Evolutionary conservation across 2,113 vertebrate species (phyloP).

Genomic region (Anarrhichthys ocellatus): DNA sequence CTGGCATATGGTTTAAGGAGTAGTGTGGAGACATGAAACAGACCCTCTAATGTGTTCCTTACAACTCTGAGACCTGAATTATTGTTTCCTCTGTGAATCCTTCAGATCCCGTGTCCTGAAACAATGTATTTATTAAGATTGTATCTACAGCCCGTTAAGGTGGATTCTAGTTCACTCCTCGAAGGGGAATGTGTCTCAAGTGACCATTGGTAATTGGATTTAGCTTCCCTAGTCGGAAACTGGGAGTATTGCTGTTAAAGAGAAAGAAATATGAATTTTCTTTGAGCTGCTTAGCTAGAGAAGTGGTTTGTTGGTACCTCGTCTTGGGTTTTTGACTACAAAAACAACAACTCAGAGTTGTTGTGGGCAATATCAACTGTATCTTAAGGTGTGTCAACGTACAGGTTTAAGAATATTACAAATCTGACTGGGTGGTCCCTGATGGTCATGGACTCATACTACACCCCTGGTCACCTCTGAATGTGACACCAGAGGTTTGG

Average conservation of each 20-base stretch:
- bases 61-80: constrained; percentile 10
- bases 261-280: constrained; percentile 1
- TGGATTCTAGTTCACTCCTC: neutral
- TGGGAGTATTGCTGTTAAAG: constrained; percentile 8
- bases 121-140: neutral
- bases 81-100: constrained; percentile 19
- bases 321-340: neutral
- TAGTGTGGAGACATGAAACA: neutral
- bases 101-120: neutral
- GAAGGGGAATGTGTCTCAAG: constrained; percentile 32
- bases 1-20: constrained; percentile 16
- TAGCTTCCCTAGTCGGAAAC: constrained; percentile 20
- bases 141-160: neutral
- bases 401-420: neutral
- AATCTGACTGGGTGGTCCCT: neutral
- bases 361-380: neutral
- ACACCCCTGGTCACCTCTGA: neutral
- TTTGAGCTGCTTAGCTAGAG: constrained; percentile 2
- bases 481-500: constrained; percentile 1
- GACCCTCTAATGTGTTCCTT: neutral
- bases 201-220: constrained; percentile 50
- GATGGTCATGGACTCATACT: neutral
- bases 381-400: neutral
- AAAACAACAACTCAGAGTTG: neutral
- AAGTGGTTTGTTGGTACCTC: neutral